Percentiles rank a stretch among this genome's conserved stretches.
Evolutionary conservation across 2,888 invertebrate genomes (phyloP).

Genomic region (Epistrophe eligans): DNA sequence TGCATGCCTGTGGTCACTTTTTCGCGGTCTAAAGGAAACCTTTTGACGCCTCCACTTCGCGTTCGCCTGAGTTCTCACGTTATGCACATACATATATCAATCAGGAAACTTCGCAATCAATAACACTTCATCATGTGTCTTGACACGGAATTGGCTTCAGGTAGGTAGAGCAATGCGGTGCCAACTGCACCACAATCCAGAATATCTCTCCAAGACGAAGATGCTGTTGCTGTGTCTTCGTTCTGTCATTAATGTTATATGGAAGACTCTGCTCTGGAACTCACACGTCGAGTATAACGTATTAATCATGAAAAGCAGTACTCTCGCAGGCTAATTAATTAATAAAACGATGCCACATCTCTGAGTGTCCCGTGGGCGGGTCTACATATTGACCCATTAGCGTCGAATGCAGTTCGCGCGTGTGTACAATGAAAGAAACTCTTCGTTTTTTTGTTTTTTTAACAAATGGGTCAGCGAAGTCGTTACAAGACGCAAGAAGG

Average conservation of each 20-base stretch:
- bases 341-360: slow-evolving; percentile 65
- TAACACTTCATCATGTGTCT: slow-evolving; percentile 73
- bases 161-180: slow-evolving; percentile 51
- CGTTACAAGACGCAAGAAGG: slow-evolving; percentile 55
- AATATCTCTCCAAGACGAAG: neutral
- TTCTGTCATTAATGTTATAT: slow-evolving; percentile 47
- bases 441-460: slow-evolving; percentile 6
- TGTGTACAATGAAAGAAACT: slow-evolving; percentile 21
- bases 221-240: slow-evolving; percentile 16
- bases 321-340: slow-evolving; percentile 66
- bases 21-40: slow-evolving; percentile 46
- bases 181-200: neutral
- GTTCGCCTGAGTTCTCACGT: slow-evolving; percentile 66
- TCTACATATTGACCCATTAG: slow-evolving; percentile 74
- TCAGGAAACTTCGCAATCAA: slow-evolving; percentile 73
- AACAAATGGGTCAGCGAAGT: slow-evolving; percentile 69
- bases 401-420: slow-evolving; percentile 49
- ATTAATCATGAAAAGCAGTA: slow-evolving; percentile 69
- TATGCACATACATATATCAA: slow-evolving; percentile 67
- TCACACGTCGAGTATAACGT: slow-evolving; percentile 70
- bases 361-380: slow-evolving; percentile 68
- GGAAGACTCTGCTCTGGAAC: slow-evolving; percentile 65
- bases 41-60: slow-evolving; percentile 68
- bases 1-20: slow-evolving; percentile 73
- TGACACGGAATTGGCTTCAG: slow-evolving; percentile 54